These are phyloP conservation scores for Scylla paramamosain DNA, from an alignment of 1,140 invertebrate species.

Conservation along the genomic window DNA sequence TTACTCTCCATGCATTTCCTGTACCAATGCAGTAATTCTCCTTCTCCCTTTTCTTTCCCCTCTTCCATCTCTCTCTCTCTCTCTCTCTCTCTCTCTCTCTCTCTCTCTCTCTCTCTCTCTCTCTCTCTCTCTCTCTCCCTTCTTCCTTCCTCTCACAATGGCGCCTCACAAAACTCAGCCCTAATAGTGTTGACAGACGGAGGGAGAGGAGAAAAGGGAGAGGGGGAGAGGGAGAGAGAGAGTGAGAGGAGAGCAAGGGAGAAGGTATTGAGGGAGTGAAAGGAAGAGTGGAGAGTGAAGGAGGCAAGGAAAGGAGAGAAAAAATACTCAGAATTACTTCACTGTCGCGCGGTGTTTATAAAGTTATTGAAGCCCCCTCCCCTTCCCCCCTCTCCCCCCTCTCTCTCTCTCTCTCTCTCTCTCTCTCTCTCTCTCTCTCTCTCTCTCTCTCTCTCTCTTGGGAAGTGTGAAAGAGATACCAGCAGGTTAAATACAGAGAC, in stretches of 20 bases:
- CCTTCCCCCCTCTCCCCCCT: slow-evolving; percentile 44
- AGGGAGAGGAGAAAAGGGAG: neutral
- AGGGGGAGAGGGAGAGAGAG: neutral
- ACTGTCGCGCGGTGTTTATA: neutral
- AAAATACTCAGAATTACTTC: neutral
- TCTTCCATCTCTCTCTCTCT: slow-evolving; percentile 38
- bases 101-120: slow-evolving; percentile 14
- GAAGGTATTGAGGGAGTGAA: neutral
- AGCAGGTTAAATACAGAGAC: neutral
- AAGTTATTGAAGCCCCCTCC: neutral
- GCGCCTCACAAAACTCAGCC: too few species aligned
- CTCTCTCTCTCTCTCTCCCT: slow-evolving; percentile 31
- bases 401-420: slow-evolving; percentile 59
- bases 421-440: slow-evolving; percentile 61
- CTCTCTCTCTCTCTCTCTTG: slow-evolving; percentile 40
- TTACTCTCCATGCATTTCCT: too few species aligned
- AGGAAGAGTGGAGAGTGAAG: neutral
- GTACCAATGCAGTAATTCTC: neutral
- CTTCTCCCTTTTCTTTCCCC: neutral
- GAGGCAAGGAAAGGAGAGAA: neutral
- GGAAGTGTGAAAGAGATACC: neutral
- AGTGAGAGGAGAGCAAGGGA: neutral
- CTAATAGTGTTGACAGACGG: neutral
- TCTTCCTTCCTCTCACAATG: neutral
- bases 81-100: neutral